phyloP scores from a whole-genome alignment of 2,797 vertebrate species.

The Coregonus ussuriensis region DNA sequence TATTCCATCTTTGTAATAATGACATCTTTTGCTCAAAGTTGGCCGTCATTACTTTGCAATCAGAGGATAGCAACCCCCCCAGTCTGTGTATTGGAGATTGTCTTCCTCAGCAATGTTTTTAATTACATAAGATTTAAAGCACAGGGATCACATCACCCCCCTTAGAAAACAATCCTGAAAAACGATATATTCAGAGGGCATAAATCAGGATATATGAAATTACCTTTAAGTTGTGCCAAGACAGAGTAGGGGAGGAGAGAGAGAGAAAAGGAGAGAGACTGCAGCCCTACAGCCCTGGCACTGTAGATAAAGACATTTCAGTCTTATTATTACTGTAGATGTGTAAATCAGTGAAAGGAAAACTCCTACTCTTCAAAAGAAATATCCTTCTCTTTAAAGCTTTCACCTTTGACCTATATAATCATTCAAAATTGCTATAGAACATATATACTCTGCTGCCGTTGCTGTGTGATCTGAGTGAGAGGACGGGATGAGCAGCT shows the following conservation, averaged over 20 bases:
- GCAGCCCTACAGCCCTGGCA: constrained; percentile 47
- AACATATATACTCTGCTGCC: neutral
- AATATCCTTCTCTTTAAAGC: constrained; percentile 20
- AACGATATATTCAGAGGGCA: constrained; percentile 41
- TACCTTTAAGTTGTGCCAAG: constrained; percentile 1
- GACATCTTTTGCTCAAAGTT: neutral
- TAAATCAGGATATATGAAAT: constrained; percentile 20
- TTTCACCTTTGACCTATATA: constrained; percentile 41
- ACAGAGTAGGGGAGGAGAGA: neutral
- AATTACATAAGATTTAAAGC: constrained; percentile 44
- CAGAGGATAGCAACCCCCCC: constrained; percentile 23
- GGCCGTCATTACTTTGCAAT: constrained; percentile 28
- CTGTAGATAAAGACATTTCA: constrained; percentile 17
- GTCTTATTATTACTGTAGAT: constrained; percentile 36
- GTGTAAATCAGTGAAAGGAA: constrained; percentile 25
- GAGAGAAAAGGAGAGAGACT: constrained; percentile 23
- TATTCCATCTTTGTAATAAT: neutral
- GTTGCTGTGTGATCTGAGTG: constrained; percentile 8
- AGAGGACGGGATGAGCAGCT: constrained; percentile 68
- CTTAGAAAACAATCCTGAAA: constrained; percentile 48
- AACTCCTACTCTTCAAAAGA: neutral
- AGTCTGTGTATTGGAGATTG: constrained; percentile 21
- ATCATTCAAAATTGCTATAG: constrained; percentile 27
- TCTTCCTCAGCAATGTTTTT: constrained; percentile 25
- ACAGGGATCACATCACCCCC: constrained; percentile 27